phyloP scores from a whole-genome alignment of 2,888 invertebrate species.

The Neoitamus cyanurus region DNA sequence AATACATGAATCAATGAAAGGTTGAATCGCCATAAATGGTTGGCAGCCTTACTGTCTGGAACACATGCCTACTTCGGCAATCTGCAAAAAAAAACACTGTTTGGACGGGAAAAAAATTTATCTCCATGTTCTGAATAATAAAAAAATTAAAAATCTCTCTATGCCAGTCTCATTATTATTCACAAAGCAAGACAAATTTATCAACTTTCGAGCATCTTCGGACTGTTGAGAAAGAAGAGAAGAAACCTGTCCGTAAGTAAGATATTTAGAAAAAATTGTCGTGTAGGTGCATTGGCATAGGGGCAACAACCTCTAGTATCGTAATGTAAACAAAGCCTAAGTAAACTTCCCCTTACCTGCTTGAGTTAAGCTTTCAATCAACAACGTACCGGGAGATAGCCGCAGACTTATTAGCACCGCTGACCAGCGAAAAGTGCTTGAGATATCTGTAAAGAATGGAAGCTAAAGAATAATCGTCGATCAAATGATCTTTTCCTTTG shows the following conservation, averaged over 20 bases:
- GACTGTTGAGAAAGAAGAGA: background rate
- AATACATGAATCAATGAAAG: too few species aligned
- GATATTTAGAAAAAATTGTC: background rate
- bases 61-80: too few species aligned
- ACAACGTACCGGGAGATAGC: background rate
- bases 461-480: background rate
- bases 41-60: too few species aligned
- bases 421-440: background rate
- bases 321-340: conserved; percentile 8
- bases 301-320: conserved; percentile 20
- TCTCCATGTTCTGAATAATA: too few species aligned
- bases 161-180: background rate
- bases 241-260: background rate
- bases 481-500: background rate
- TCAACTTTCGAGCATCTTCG: background rate
- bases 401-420: background rate
- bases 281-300: background rate
- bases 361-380: background rate
- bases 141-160: too few species aligned
- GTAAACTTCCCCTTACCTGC: conserved; percentile 13
- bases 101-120: too few species aligned
- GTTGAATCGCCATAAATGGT: too few species aligned
- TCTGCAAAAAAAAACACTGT: too few species aligned
- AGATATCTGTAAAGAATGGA: background rate
- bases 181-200: background rate